These are phyloP conservation scores for Otus scops DNA, from an alignment of 2,797 vertebrate species.

Conservation along the genomic window DNA sequence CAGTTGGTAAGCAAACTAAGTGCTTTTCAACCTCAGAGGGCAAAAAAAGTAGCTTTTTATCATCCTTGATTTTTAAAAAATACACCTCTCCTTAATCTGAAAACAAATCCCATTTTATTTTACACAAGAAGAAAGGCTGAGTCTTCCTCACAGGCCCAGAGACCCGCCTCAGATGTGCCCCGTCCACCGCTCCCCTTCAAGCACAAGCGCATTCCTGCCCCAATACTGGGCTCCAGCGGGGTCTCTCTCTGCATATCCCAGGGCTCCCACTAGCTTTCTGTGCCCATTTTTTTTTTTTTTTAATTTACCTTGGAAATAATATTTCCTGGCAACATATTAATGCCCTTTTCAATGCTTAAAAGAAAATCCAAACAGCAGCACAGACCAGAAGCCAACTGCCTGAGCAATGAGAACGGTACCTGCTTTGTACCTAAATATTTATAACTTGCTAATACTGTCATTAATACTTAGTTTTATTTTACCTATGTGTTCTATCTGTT, in stretches of 20 bases:
- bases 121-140: background rate
- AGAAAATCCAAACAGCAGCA: slow-evolving; percentile 30
- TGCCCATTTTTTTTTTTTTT: background rate
- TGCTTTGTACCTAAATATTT: slow-evolving; percentile 21
- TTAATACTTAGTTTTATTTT: slow-evolving; percentile 2
- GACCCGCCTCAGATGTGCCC: fast-evolving
- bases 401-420: background rate
- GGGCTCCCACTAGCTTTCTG: background rate
- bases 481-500: background rate
- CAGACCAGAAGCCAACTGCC: background rate
- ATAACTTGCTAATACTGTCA: background rate
- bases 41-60: background rate
- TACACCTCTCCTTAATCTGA: background rate
- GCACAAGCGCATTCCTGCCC: background rate
- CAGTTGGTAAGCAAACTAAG: background rate
- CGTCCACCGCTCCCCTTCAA: background rate
- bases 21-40: background rate
- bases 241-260: slow-evolving; percentile 6
- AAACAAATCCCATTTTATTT: background rate
- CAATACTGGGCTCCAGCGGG: fast-evolving
- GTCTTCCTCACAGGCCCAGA: background rate
- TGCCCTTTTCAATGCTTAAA: slow-evolving; percentile 38
- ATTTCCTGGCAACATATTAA: slow-evolving; percentile 65
- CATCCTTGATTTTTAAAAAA: background rate
- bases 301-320: slow-evolving; percentile 48